Evolutionary conservation across 2,797 vertebrate genomes (phyloP).

Genomic region (Bufotes viridis): DNA sequence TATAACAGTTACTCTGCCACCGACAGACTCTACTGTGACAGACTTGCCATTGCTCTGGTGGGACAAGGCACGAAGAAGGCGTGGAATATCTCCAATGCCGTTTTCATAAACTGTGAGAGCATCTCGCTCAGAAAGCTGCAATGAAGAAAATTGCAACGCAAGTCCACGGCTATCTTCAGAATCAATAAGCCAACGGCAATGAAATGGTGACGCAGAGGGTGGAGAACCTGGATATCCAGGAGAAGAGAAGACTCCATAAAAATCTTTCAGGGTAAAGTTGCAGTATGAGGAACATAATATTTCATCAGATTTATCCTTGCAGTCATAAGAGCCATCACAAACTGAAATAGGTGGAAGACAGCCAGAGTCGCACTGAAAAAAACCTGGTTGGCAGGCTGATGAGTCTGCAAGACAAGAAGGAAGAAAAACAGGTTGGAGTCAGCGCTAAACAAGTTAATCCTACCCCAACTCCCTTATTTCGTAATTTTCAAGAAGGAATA

Average conservation of each 20-base stretch:
- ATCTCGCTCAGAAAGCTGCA: slow-evolving; percentile 79
- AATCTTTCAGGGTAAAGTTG: slow-evolving; percentile 78
- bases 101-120: slow-evolving; percentile 78
- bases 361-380: slow-evolving; percentile 82
- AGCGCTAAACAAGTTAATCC: neutral
- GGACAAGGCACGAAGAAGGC: slow-evolving; percentile 73
- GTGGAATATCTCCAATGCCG: slow-evolving; percentile 65
- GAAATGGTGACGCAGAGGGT: slow-evolving; percentile 42
- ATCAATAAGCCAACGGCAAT: slow-evolving; percentile 86
- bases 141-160: slow-evolving; percentile 81
- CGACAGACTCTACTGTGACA: slow-evolving; percentile 83
- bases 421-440: neutral
- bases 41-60: slow-evolving; percentile 80
- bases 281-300: slow-evolving; percentile 71
- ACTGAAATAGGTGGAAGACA: slow-evolving; percentile 81
- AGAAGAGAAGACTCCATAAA: slow-evolving; percentile 87
- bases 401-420: slow-evolving; percentile 60
- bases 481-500: neutral
- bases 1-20: slow-evolving; percentile 79
- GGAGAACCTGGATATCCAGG: slow-evolving; percentile 69
- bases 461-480: neutral
- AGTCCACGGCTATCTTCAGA: slow-evolving; percentile 84
- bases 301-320: slow-evolving; percentile 79
- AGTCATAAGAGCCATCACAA: slow-evolving; percentile 83
- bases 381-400: slow-evolving; percentile 75